phyloP scores from a whole-genome alignment of 2,113 vertebrate species.

The Corvus hawaiiensis region DNA sequence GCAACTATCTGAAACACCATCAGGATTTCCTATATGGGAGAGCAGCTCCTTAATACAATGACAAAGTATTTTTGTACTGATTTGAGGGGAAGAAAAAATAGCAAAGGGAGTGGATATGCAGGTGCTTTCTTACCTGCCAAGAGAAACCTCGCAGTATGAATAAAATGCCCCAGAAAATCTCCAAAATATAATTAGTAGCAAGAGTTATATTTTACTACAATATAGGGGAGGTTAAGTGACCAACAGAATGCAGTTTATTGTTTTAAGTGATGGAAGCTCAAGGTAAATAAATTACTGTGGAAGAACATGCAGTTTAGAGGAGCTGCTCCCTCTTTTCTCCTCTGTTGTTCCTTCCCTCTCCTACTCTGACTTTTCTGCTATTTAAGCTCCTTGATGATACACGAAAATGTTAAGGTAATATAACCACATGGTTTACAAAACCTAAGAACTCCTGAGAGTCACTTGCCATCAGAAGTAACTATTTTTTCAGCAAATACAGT shows the following conservation, averaged over 20 bases:
- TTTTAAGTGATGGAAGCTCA: background rate
- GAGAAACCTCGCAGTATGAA: background rate
- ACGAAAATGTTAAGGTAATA: background rate
- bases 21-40: background rate
- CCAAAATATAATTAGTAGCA: background rate
- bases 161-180: background rate
- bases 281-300: background rate
- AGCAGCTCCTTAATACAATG: background rate
- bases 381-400: background rate
- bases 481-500: background rate
- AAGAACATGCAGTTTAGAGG: background rate
- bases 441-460: background rate
- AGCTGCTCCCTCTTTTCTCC: background rate
- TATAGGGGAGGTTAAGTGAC: background rate
- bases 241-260: accelerated
- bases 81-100: background rate
- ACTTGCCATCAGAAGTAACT: background rate
- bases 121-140: accelerated
- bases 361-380: background rate
- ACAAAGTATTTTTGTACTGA: background rate
- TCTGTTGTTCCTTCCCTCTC: background rate
- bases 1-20: background rate
- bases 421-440: background rate
- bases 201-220: background rate
- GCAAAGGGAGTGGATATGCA: too few species aligned